Base-by-base conservation (phyloP, 2,888 invertebrate genomes). In the Parascotia fuliginaria region DNA sequence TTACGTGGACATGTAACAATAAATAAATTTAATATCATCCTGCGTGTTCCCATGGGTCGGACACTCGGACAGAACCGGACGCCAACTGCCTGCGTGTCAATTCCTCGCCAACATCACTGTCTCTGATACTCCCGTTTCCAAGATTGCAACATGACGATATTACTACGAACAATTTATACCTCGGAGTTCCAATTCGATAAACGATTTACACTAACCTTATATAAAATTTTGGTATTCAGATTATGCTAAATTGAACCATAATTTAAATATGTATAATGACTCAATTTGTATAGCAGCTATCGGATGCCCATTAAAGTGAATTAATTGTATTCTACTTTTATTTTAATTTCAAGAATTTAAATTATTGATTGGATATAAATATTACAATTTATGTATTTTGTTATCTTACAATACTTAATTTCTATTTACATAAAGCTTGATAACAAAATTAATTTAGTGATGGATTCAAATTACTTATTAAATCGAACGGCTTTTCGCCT, bases 21-120 rank as follows among this genome's bases (percentile, higher is more conserved):
- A 77, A 78, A 81, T 81, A 80, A 55, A 79, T 79, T 76, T 70
- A 75, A 79, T 76, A 76, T 68, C 65, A 66, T 69, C 64, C 51
- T 31, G 39, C 71, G 62, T 73, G 73, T 81, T 82, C 81, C 77
- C 82, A 79, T 74, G 71, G 75, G 49, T 52, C 66, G 48, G 52
- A 67, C 15, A 22, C 31, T 38, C 42, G 24, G 42, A 39, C 38
- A 38, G 14, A 12, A 79, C 87, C 85, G 85, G 87, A 87, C 79
- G 76, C 75, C 72, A 70, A 75, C 77, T 78, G 80, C 70, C 81
- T 75, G 61, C 65, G 61, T 73, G 71, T 78, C 65, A 42, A 70
- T 73, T 77, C 80, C 77, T 75, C 79, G 78, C 75, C 77, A 75
- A 79, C 81, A 75, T 83, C 83, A 79, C 72, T 79, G 81, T 77